Percentiles rank a stretch among this genome's conserved stretches.
phyloP scores from a whole-genome alignment of 30 jellyfish, hydroid and myxozoan species.

The Phacellophora camtschatica region DNA sequence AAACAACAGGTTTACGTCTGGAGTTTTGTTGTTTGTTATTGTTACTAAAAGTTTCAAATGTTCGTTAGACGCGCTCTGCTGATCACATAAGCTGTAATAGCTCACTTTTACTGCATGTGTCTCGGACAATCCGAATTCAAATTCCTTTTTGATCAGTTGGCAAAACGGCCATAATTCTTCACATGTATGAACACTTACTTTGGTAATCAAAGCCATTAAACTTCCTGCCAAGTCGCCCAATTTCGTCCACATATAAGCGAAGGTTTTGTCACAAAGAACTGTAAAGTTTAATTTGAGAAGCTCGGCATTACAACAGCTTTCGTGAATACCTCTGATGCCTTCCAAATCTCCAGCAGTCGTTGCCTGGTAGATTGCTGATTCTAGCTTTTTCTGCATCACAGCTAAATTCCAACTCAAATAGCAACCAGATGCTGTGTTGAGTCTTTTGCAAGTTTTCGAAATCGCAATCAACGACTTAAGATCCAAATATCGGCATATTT shows the following conservation, averaged over 20 bases:
- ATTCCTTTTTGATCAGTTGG: constrained; percentile 5
- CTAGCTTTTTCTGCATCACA: constrained; percentile 34
- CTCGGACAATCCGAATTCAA: not conserved
- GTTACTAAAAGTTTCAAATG: constrained; percentile 9
- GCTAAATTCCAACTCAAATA: constrained; percentile 15
- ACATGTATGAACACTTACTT: not conserved
- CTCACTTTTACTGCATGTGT: not conserved
- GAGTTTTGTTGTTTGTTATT: not conserved
- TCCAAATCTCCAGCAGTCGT: not conserved
- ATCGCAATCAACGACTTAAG: not conserved
- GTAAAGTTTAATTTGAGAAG: not conserved
- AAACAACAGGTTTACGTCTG: not conserved
- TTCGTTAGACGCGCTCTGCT: constrained; percentile 16
- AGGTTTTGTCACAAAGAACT: not conserved
- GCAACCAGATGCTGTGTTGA: constrained; percentile 3
- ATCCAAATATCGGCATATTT: constrained; percentile 10
- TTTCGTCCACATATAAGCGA: not conserved
- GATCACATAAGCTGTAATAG: constrained; percentile 14
- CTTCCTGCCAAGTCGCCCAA: constrained; percentile 25
- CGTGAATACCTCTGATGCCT: not conserved
- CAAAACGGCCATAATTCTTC: constrained; percentile 57
- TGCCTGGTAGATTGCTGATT: not conserved
- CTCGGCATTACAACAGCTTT: constrained; percentile 49
- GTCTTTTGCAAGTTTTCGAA: constrained; percentile 37
- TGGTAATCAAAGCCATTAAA: not conserved